These are phyloP conservation scores for Phasianus colchicus DNA, from an alignment of 2,113 vertebrate species.

Conservation along the genomic window DNA sequence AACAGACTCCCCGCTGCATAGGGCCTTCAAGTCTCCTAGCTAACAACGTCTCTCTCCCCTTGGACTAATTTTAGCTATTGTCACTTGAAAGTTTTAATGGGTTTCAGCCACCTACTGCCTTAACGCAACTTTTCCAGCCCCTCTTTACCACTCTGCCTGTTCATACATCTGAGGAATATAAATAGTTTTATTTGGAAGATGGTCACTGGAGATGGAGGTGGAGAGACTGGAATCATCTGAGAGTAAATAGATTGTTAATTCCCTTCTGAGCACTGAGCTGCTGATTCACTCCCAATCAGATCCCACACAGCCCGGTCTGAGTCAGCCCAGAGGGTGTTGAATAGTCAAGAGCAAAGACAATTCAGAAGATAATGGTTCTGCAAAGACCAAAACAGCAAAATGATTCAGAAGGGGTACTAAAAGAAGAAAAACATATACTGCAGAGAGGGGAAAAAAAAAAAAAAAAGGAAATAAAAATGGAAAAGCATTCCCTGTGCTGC, in stretches of 20 bases:
- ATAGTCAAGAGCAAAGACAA: constrained; percentile 58
- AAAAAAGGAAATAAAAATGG: neutral
- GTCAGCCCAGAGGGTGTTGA: constrained; percentile 73
- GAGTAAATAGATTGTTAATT: constrained; percentile 58
- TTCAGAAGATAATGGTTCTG: constrained; percentile 64
- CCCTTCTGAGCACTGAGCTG: constrained; percentile 42
- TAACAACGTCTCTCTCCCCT: constrained; percentile 65
- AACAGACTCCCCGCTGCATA: constrained; percentile 72
- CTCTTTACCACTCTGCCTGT: constrained; percentile 5
- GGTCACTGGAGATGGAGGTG: constrained; percentile 57
- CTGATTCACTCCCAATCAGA: constrained; percentile 61
- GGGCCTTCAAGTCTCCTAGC: constrained; percentile 51
- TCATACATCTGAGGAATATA: constrained; percentile 45
- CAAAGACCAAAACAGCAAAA: constrained; percentile 61
- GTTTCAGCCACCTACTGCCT: constrained; percentile 61
- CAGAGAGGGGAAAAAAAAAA: neutral
- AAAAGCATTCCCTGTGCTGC: neutral
- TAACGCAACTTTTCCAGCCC: constrained; percentile 48
- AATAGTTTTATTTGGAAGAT: constrained; percentile 62
- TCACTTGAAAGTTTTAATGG: constrained; percentile 71
- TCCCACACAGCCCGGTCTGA: constrained; percentile 78
- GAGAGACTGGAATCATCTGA: constrained; percentile 39
- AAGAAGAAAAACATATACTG: constrained; percentile 18
- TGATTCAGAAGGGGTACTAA: constrained; percentile 64
- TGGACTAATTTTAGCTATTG: constrained; percentile 66